These are phyloP conservation scores for Gnatocerus cornutus DNA, from an alignment of 2,888 invertebrate genomes.

Conservation along the genomic window DNA sequence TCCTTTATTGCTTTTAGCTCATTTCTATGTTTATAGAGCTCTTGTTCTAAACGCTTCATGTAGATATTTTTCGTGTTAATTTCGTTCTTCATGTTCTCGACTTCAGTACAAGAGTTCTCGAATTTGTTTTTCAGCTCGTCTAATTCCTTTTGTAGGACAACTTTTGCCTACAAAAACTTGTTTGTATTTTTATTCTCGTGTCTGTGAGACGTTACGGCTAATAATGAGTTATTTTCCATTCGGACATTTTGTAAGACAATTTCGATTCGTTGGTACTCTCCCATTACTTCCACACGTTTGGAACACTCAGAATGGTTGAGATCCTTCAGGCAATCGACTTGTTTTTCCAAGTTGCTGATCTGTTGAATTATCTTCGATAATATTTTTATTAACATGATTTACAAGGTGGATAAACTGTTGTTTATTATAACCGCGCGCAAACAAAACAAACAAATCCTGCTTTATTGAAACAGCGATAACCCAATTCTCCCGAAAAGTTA, in stretches of 20 bases:
- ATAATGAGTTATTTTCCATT: conserved; percentile 26
- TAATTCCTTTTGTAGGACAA: conserved; percentile 11
- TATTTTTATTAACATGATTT: too few species aligned
- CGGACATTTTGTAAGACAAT: conserved; percentile 16
- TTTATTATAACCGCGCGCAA: too few species aligned
- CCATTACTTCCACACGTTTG: conserved; percentile 56
- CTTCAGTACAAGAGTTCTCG: conserved; percentile 18
- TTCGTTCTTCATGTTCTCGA: conserved; percentile 40
- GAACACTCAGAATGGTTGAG: conserved; percentile 75
- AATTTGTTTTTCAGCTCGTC: not conserved
- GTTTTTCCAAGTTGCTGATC: conserved; percentile 72
- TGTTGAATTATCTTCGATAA: conserved; percentile 51
- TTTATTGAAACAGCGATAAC: too few species aligned
- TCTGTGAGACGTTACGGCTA: conserved; percentile 15
- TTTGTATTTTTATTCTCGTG: not conserved
- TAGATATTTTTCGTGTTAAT: conserved; percentile 20
- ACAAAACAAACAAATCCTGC: too few species aligned
- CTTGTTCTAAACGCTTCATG: conserved; percentile 20
- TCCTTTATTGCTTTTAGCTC: not conserved
- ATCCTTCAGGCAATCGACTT: conserved; percentile 75
- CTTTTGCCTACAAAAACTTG: conserved; percentile 26
- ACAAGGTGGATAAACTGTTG: too few species aligned
- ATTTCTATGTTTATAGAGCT: not conserved
- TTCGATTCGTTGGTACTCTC: conserved; percentile 41
- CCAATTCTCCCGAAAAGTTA: too few species aligned